Evolutionary conservation across 2,797 vertebrate genomes (phyloP).

Genomic region (Danio albolineatus): DNA sequence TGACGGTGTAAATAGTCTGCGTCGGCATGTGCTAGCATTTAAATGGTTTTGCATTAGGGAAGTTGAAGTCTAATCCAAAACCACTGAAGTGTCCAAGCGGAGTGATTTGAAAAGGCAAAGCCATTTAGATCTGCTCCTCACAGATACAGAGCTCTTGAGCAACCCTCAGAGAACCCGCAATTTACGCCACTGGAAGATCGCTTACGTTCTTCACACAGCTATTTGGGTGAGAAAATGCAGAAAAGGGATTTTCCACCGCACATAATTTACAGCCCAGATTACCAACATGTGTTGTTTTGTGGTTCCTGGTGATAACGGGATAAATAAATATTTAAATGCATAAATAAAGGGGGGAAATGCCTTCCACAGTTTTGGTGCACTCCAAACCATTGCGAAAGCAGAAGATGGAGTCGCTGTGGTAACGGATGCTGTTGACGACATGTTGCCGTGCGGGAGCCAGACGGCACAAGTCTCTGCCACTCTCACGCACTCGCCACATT

Average conservation of each 20-base stretch:
- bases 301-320: slow-evolving; percentile 60
- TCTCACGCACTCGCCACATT: slow-evolving; percentile 49
- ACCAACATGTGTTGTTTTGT: slow-evolving; percentile 66
- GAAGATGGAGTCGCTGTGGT: slow-evolving; percentile 37
- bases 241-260: slow-evolving; percentile 54
- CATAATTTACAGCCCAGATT: slow-evolving; percentile 62
- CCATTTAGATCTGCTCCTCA: slow-evolving; percentile 58
- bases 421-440: slow-evolving; percentile 36
- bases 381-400: slow-evolving; percentile 29
- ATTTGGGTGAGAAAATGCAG: slow-evolving; percentile 55
- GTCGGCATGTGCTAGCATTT: slow-evolving; percentile 55
- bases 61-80: slow-evolving; percentile 57
- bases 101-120: slow-evolving; percentile 59
- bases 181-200: slow-evolving; percentile 44
- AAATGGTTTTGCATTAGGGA: slow-evolving; percentile 58
- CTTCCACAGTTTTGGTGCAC: slow-evolving; percentile 20
- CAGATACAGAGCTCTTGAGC: slow-evolving; percentile 51
- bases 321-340: slow-evolving; percentile 62
- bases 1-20: slow-evolving; percentile 38
- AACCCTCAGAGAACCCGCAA: slow-evolving; percentile 42
- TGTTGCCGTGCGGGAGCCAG: slow-evolving; percentile 20
- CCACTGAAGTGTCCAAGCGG: slow-evolving; percentile 60
- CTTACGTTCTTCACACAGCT: slow-evolving; percentile 54
- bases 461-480: slow-evolving; percentile 41
- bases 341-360: slow-evolving; percentile 36